Evolutionary conservation across 2,113 vertebrate species (phyloP), one percentile per base, ranked within the genome.

Genomic region (Anguilla japonica): DNA sequence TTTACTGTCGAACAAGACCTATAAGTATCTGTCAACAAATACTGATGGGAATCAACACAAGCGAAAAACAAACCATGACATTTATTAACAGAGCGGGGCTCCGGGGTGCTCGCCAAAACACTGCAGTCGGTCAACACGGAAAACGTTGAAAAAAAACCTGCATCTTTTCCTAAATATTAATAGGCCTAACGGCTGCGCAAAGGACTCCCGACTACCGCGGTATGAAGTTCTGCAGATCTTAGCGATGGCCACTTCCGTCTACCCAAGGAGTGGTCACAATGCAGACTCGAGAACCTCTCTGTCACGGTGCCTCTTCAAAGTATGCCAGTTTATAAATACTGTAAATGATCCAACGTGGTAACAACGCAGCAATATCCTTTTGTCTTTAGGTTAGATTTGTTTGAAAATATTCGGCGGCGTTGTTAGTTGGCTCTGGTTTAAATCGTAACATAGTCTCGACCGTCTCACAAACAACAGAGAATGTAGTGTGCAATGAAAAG

Each of bases 191-290:
- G 50, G 50, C 50, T 53, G 11, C 46, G n/a, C 11, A 26, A 34
- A 82, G 8, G 9, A 29, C n/a, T 75, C 26, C 11, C 1, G 26
- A 75, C 26, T 75, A 75, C n/a, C 71, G 2, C 29, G 5, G 71
- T 75, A 9, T 53, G 2, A 75, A 34, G 20, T n/a, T 75, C 4
- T 75, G 5, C n/a, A 34, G 26, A 71, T 71, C 60, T 71, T n/a
- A 71, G 63, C 4, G 63, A 34, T 75, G n/a, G 5, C 34, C 57
- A 20, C 57, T 82, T 43, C 53, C 43, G 22, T 79, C 39, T 4
- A 60, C 50, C 50, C 41, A 22, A 86, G 85, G 85, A 86, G 85
- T 86, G 85, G 85, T 82, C 80, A 86, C 85, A 71, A 41, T 82
- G 79, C 85, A 22, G 53, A 63, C 67, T 81, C 41, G 18, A 41